phyloP scores from a whole-genome alignment of 2,113 vertebrate species.

The Xenus cinereus region DNA sequence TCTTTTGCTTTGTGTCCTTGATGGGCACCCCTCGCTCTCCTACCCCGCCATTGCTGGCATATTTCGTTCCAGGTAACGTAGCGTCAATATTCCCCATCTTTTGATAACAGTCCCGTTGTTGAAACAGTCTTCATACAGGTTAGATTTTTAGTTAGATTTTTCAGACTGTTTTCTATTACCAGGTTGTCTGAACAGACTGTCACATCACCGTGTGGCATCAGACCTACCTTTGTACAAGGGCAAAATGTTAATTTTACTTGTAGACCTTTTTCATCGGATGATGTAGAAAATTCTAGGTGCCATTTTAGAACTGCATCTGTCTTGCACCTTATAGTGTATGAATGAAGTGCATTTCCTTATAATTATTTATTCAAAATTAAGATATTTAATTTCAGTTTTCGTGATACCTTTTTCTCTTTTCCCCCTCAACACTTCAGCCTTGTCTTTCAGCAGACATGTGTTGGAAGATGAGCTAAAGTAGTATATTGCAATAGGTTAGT shows the following conservation, averaged over 20 bases:
- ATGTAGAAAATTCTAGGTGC: neutral
- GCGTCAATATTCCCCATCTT: neutral
- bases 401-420: neutral
- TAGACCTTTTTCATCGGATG: neutral
- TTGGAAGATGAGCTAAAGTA: neutral
- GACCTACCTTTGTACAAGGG: neutral
- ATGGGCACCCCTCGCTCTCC: fast-evolving
- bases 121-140: neutral
- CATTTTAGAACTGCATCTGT: neutral
- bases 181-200: neutral
- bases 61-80: neutral
- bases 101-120: neutral
- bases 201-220: neutral
- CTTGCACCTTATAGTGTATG: neutral
- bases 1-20: neutral
- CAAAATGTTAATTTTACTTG: neutral
- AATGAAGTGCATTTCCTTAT: neutral
- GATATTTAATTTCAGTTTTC: neutral
- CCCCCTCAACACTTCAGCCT: neutral
- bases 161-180: neutral
- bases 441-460: neutral
- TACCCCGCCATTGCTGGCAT: neutral
- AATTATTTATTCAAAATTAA: neutral
- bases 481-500: neutral
- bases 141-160: neutral